phyloP scores from a whole-genome alignment of 1,140 invertebrate genomes.

The Eulimnadia texana region DNA sequence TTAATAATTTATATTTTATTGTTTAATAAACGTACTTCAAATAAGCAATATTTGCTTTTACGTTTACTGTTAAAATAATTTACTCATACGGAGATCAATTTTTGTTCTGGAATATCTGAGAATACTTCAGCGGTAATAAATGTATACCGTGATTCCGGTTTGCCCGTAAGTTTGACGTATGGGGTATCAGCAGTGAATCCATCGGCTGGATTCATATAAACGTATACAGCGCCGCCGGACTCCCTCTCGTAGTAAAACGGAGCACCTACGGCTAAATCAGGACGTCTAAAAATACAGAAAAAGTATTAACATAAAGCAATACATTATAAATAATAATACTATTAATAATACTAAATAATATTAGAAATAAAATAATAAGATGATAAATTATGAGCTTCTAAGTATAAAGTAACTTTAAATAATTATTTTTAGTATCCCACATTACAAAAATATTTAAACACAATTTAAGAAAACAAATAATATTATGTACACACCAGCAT shows the following conservation, averaged over 20 bases:
- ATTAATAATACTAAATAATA: background rate
- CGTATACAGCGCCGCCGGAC: constrained; percentile 74
- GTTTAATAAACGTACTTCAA: too few species aligned
- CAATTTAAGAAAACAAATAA: too few species aligned
- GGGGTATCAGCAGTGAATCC: constrained; percentile 33
- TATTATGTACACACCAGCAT: too few species aligned
- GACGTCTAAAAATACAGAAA: constrained; percentile 38
- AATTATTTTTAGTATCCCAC: too few species aligned
- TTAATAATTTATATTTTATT: too few species aligned
- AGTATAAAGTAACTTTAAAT: too few species aligned
- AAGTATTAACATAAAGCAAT: background rate
- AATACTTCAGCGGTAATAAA: background rate
- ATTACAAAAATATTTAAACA: too few species aligned
- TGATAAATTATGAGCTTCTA: too few species aligned
- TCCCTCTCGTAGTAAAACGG: constrained; percentile 75
- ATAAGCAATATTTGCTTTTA: too few species aligned
- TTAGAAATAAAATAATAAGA: background rate
- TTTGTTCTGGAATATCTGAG: background rate
- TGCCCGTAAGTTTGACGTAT: constrained; percentile 45
- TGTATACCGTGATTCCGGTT: constrained; percentile 44
- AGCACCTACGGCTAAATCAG: constrained; percentile 76
- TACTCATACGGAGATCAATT: too few species aligned
- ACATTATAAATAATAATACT: too few species aligned
- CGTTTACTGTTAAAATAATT: too few species aligned
- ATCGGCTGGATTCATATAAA: constrained; percentile 51